Base-by-base conservation (phyloP, 2,113 vertebrate species). In the Spea multiplicata region DNA sequence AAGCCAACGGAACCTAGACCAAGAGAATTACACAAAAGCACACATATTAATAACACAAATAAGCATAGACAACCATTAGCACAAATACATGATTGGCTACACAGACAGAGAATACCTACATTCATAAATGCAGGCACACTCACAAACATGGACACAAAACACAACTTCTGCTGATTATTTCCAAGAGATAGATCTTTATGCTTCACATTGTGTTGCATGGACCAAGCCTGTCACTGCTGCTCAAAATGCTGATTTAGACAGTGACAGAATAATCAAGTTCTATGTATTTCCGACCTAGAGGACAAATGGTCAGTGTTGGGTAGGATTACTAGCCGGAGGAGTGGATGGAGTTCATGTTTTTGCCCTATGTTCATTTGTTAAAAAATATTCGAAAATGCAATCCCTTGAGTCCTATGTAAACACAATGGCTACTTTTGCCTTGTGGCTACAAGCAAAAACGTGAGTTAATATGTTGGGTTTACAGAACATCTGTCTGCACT, bases 1-100 rank as follows among this genome's bases (percentile, higher is more conserved):
- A 66, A 66, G 72, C 46, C 71, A 67, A 73, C 44, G 50, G 44
- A 67, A 73, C 52, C n/a, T 79, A 73, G 45, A 80, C 50, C 9
- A 68, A 53, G 61, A 78, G 62, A 73, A 52, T 72, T 73, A 73
- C 48, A 78, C 45, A 78, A 45, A 77, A 78, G 71, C 71, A 78
- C 76, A 72, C 48, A 65, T 44, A 45, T 8, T 30, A 8, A 55
- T 52, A 66, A 69, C 66, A 76, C 66, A 66, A 62, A 74, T 8
- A 55, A 59, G 52, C 4, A 66, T 44, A 50, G 66, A 12, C n/a
- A 52, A 66, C 6, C 65, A 46, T 59, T 48, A 68, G 68, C n/a
- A 16, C 44, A 72, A 57, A 44, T 45, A 72, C 12, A 55, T 14
- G 30, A 53, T n/a, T 3, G 45, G 44, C 47, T 66, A 16, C 66